phyloP scores from a whole-genome alignment of 2,888 invertebrate species.

The Cetonia aurata region DNA sequence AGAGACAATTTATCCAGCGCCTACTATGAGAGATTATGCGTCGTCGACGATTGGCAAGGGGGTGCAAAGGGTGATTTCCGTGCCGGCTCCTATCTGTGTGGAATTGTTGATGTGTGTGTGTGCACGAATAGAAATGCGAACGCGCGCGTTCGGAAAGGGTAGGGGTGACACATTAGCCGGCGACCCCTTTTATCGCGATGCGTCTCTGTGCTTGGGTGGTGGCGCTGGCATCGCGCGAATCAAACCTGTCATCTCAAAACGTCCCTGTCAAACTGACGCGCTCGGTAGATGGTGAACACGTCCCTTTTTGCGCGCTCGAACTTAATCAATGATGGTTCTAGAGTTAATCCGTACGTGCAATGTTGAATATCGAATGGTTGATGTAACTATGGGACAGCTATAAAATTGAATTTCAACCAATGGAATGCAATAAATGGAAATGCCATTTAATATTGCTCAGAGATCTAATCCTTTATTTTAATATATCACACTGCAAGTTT shows the following conservation, averaged over 20 bases:
- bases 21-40: conserved; percentile 48
- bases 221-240: conserved; percentile 61
- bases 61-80: not conserved
- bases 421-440: too few relatives aligned
- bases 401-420: not conserved
- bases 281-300: not conserved
- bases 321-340: not conserved
- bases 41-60: conserved; percentile 21
- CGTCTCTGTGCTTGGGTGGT: conserved; percentile 56
- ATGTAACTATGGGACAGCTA: not conserved
- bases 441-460: too few relatives aligned
- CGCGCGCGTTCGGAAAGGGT: conserved; percentile 41
- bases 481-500: too few relatives aligned
- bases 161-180: conserved; percentile 63
- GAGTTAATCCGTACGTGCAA: not conserved
- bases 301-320: not conserved
- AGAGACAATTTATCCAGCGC: conserved; percentile 48
- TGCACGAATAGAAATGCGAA: not conserved
- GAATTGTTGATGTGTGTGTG: not conserved
- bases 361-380: not conserved
- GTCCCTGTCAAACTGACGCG: conserved; percentile 27
- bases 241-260: conserved; percentile 62
- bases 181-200: conserved; percentile 55
- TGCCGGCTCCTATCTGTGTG: not conserved
- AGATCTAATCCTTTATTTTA: too few relatives aligned